A percentile compares a stretch with the other conserved stretches of the same genome.
Evolutionary conservation across 2,888 invertebrate genomes (phyloP).

Genomic region (Netelia melanura): DNA sequence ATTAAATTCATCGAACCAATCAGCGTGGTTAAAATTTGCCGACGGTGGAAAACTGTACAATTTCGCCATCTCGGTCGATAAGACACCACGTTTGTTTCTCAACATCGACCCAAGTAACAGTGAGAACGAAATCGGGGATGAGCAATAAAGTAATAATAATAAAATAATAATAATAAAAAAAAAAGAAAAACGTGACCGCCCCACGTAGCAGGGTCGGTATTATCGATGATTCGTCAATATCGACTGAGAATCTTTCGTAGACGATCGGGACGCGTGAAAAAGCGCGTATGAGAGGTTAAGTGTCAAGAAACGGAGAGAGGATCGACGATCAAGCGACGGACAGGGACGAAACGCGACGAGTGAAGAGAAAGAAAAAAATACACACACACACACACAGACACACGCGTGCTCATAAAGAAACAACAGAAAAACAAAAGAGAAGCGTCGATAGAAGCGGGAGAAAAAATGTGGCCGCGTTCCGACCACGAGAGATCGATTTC

Average conservation of each 20-base stretch:
- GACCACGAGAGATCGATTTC: constrained; percentile 64
- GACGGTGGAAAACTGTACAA: background rate
- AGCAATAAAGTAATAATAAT: background rate
- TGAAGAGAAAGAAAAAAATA: background rate
- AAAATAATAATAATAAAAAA: no score
- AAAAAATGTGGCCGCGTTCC: constrained; percentile 64
- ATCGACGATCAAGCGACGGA: background rate
- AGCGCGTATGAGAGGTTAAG: background rate
- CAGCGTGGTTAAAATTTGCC: no score
- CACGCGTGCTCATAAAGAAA: no score
- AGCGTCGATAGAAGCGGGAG: constrained; percentile 36
- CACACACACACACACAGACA: background rate
- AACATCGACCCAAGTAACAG: background rate
- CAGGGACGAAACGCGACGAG: background rate
- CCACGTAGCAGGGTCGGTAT: background rate
- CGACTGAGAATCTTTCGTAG: background rate
- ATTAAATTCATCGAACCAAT: no score
- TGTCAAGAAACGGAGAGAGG: background rate
- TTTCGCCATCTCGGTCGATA: background rate
- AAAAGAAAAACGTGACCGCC: background rate
- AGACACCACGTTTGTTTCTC: background rate
- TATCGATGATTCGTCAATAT: background rate
- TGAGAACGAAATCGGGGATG: background rate
- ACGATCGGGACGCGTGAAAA: background rate
- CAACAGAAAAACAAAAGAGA: background rate